These are phyloP conservation scores for Campopleginae sp. DNA, from an alignment of 2,888 invertebrate species.

Conservation along the genomic window DNA sequence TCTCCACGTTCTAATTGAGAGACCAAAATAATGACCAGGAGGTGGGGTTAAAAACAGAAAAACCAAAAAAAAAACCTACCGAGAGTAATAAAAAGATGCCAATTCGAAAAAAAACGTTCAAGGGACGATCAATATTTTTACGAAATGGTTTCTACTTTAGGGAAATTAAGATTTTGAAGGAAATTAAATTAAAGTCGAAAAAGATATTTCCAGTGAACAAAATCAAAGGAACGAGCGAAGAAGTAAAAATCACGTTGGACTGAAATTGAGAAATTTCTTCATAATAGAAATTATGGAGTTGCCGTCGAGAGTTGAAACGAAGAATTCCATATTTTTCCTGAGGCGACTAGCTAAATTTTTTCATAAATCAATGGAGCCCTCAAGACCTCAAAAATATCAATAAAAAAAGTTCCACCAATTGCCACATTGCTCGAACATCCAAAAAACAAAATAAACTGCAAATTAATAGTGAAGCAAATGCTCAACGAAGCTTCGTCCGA, in stretches of 20 bases:
- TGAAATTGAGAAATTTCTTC: too few species aligned
- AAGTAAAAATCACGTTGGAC: constrained; percentile 31
- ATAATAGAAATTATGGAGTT: constrained; percentile 58
- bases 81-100: constrained; percentile 37
- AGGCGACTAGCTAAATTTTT: neutral
- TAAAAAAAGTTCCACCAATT: neutral
- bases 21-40: neutral
- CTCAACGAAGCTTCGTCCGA: constrained; percentile 56
- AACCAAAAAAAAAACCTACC: neutral
- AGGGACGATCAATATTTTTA: constrained; percentile 31
- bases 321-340: constrained; percentile 15
- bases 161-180: constrained; percentile 11
- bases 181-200: constrained; percentile 34
- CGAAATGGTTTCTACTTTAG: constrained; percentile 42
- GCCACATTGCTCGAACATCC: neutral
- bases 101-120: constrained; percentile 29
- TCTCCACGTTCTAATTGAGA: neutral
- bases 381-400: neutral
- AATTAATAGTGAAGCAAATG: constrained; percentile 54
- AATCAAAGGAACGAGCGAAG: constrained; percentile 12
- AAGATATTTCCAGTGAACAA: constrained; percentile 1
- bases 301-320: constrained; percentile 21
- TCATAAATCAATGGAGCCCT: neutral
- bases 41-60: neutral
- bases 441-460: constrained; percentile 1